Evolutionary conservation across 2,888 invertebrate species (phyloP).

Genomic region (Diloba caeruleocephala): DNA sequence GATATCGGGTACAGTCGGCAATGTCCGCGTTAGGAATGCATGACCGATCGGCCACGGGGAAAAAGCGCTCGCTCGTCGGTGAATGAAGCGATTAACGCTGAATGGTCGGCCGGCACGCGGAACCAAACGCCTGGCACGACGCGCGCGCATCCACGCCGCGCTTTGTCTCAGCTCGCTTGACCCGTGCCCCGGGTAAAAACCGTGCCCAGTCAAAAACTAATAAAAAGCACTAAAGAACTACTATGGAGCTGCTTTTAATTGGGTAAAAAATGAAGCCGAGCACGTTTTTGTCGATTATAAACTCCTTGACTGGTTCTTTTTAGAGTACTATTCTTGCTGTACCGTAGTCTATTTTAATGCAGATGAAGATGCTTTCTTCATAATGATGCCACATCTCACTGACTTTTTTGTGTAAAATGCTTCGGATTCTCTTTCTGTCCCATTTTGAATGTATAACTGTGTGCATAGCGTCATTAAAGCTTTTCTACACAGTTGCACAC

Average conservation of each 20-base stretch:
- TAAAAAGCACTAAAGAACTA: slow-evolving; percentile 77
- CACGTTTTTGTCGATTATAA: slow-evolving; percentile 68
- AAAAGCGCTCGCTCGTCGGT: slow-evolving; percentile 80
- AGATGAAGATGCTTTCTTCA: slow-evolving; percentile 59
- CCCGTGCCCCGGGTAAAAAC: slow-evolving; percentile 86
- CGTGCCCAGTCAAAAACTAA: slow-evolving; percentile 60
- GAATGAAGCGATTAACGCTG: slow-evolving; percentile 89
- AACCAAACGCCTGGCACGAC: slow-evolving; percentile 82
- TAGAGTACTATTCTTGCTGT: slow-evolving; percentile 51
- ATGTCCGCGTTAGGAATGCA: slow-evolving; percentile 79
- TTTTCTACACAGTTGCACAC: slow-evolving; percentile 39
- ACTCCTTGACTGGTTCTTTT: slow-evolving; percentile 60
- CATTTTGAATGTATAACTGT: slow-evolving; percentile 43
- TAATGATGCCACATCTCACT: slow-evolving; percentile 38
- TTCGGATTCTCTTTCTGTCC: slow-evolving; percentile 14
- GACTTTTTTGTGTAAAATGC: slow-evolving; percentile 38
- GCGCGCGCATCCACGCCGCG: slow-evolving; percentile 73
- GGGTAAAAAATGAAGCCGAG: slow-evolving; percentile 75
- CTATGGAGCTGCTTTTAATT: slow-evolving; percentile 76
- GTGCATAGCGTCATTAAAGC: slow-evolving; percentile 39
- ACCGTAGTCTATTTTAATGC: slow-evolving; percentile 55
- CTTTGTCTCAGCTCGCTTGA: slow-evolving; percentile 86
- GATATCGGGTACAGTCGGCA: slow-evolving; percentile 69
- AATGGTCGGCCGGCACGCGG: slow-evolving; percentile 84
- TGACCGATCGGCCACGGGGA: slow-evolving; percentile 83